phyloP scores from a whole-genome alignment of 2,888 invertebrate genomes.

The Nasonovia ribisnigri region DNA sequence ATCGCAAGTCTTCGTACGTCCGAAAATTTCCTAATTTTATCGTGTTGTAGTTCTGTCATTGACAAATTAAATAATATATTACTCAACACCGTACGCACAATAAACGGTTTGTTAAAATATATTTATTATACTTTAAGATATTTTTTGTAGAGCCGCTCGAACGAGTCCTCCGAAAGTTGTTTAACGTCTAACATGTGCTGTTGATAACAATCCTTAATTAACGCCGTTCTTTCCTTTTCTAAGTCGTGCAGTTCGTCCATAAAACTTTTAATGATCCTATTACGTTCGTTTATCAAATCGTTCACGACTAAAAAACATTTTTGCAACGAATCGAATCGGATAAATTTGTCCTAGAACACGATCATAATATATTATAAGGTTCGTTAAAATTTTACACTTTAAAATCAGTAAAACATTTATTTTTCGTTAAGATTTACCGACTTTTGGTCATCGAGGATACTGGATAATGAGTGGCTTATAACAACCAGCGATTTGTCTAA shows the following conservation, averaged over 20 bases:
- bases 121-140: constrained; percentile 40
- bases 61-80: neutral
- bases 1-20: constrained; percentile 35
- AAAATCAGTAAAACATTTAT: too few relatives aligned
- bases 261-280: constrained; percentile 32
- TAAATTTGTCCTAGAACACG: neutral
- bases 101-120: neutral
- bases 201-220: constrained; percentile 36
- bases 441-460: neutral
- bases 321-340: neutral
- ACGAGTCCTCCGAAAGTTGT: neutral
- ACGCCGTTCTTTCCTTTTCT: constrained; percentile 18
- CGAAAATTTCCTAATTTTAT: constrained; percentile 54
- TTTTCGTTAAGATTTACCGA: neutral
- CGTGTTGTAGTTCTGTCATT: constrained; percentile 32
- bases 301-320: neutral
- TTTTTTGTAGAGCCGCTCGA: constrained; percentile 28
- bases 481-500: neutral
- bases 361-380: neutral
- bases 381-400: neutral
- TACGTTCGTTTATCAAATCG: neutral
- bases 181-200: neutral
- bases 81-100: neutral
- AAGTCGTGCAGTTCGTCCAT: neutral
- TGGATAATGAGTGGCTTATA: neutral